A percentile compares a stretch with the other conserved stretches of the same genome.
Evolutionary conservation across 2,113 vertebrate species (phyloP).

Genomic region (Tyrannus savana): DNA sequence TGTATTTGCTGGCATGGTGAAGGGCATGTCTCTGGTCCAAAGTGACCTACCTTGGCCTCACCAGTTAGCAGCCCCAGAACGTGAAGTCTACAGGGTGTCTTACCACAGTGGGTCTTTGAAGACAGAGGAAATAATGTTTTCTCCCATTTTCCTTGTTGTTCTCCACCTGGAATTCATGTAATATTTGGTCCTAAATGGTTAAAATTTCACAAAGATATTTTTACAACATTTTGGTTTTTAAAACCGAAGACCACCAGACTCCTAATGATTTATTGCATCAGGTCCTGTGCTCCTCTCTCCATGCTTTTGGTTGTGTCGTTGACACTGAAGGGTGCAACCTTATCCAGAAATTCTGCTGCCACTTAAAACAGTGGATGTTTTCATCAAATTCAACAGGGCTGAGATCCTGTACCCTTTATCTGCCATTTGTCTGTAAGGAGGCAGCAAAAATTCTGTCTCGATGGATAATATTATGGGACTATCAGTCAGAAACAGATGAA

Average conservation of each 20-base stretch:
- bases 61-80: background rate
- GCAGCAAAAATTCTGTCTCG: background rate
- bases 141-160: background rate
- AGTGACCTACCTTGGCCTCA: background rate
- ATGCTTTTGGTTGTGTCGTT: background rate
- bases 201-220: background rate
- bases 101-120: background rate
- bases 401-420: slow-evolving; percentile 23
- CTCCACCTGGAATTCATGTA: background rate
- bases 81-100: background rate
- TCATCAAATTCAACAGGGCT: background rate
- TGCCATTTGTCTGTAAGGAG: slow-evolving; percentile 4
- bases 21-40: background rate
- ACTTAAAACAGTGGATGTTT: background rate
- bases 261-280: background rate
- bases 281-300: background rate
- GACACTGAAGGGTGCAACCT: background rate
- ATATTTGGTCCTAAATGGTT: background rate
- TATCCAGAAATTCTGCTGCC: background rate
- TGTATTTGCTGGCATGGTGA: background rate
- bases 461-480: background rate
- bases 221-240: background rate
- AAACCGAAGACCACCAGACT: background rate
- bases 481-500: slow-evolving; percentile 23
- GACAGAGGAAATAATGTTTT: background rate